phyloP scores from a whole-genome alignment of 2,113 vertebrate species.

The Periophthalmodon schlosseri region DNA sequence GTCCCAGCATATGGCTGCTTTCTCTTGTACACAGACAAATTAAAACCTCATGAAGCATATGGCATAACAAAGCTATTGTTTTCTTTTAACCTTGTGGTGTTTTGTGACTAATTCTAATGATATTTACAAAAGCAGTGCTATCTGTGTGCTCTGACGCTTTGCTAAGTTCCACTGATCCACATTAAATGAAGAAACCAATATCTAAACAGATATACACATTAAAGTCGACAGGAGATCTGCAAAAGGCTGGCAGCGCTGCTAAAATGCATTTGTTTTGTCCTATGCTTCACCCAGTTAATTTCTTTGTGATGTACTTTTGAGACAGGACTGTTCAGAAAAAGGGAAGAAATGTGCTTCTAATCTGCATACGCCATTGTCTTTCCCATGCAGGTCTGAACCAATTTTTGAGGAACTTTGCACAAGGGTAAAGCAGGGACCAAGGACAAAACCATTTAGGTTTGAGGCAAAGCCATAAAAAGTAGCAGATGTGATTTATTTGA shows the following conservation, averaged over 20 bases:
- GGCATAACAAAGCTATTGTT: conserved; percentile 11
- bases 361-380: conserved; percentile 49
- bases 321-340: conserved; percentile 25
- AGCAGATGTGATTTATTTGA: conserved; percentile 13
- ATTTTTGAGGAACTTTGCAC: conserved; percentile 1
- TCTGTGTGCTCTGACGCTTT: not conserved
- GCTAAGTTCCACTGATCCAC: conserved; percentile 2
- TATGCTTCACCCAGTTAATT: conserved; percentile 72
- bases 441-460: conserved; percentile 6
- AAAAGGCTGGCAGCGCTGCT: conserved; percentile 47
- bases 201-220: conserved; percentile 37
- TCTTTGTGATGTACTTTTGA: conserved; percentile 70
- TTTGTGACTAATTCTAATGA: conserved; percentile 14
- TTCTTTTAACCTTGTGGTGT: conserved; percentile 21
- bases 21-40: conserved; percentile 15
- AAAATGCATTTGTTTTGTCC: conserved; percentile 44
- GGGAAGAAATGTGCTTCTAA: conserved; percentile 65
- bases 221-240: conserved; percentile 47
- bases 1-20: not conserved
- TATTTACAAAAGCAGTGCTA: conserved; percentile 22
- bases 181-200: conserved; percentile 22
- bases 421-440: conserved; percentile 1
- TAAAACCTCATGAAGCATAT: conserved; percentile 17
- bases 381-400: not conserved
- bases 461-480: conserved; percentile 12